phyloP scores from a whole-genome alignment of 2,113 vertebrate species.

The Charadrius vociferus region DNA sequence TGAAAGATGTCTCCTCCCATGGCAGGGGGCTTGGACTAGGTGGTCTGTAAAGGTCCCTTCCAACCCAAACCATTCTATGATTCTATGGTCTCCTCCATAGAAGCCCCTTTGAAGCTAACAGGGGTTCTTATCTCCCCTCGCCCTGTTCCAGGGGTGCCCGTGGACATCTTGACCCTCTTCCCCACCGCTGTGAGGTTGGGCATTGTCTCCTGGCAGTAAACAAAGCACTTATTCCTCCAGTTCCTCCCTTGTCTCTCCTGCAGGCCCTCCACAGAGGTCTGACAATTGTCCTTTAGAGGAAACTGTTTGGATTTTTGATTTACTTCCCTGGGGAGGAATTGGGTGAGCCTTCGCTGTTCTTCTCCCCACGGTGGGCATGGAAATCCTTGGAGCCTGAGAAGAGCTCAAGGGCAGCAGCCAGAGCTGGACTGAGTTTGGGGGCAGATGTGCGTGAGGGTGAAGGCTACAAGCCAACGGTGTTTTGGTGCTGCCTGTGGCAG shows the following conservation, averaged over 20 bases:
- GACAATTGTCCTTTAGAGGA: background rate
- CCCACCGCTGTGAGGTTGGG: fast-evolving
- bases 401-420: background rate
- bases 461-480: background rate
- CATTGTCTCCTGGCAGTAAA: background rate
- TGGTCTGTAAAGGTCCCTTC: background rate
- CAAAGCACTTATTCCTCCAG: background rate
- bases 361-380: fast-evolving
- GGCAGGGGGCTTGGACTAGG: background rate
- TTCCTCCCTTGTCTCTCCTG: background rate
- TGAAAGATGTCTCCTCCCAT: background rate
- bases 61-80: background rate
- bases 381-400: background rate
- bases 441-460: background rate
- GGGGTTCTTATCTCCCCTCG: background rate
- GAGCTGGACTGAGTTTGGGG: background rate
- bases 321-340: background rate
- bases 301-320: background rate
- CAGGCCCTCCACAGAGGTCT: background rate
- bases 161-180: background rate
- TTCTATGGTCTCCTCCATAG: background rate
- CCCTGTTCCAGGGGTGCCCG: background rate
- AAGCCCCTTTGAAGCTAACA: background rate
- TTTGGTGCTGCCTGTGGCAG: background rate
- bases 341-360: background rate